Percentiles rank a stretch among this genome's conserved stretches.
phyloP scores from a whole-genome alignment of 2,113 vertebrate species.

The Leptocoma aspasia region DNA sequence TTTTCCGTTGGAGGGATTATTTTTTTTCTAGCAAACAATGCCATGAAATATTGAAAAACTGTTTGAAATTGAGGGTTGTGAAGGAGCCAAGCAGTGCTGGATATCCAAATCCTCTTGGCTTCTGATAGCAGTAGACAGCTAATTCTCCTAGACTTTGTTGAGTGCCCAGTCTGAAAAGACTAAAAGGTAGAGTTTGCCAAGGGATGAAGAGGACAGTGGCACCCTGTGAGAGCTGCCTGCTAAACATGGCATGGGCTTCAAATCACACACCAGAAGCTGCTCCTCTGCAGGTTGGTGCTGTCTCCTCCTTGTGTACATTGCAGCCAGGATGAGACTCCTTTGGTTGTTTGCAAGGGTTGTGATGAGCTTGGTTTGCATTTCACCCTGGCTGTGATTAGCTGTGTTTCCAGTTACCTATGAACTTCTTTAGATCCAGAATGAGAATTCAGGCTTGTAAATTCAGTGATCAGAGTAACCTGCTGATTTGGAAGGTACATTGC shows the following conservation, averaged over 20 bases:
- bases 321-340: neutral
- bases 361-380: neutral
- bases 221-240: neutral
- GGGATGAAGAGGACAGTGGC: neutral
- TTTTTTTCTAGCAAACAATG: neutral
- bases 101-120: slow-evolving; percentile 6
- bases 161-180: neutral
- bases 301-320: neutral
- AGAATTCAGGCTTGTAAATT: neutral
- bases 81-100: neutral
- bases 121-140: neutral
- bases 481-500: neutral
- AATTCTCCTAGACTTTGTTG: neutral
- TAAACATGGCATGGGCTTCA: neutral
- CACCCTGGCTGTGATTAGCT: neutral
- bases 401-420: neutral
- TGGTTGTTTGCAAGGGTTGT: neutral
- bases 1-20: neutral
- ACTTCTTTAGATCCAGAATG: neutral
- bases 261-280: neutral
- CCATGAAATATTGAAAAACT: neutral
- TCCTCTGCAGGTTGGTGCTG: neutral
- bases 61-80: neutral
- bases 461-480: neutral
- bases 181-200: neutral